phyloP scores from a whole-genome alignment of 2,113 vertebrate genomes.

The Heloderma charlesbogerti region DNA sequence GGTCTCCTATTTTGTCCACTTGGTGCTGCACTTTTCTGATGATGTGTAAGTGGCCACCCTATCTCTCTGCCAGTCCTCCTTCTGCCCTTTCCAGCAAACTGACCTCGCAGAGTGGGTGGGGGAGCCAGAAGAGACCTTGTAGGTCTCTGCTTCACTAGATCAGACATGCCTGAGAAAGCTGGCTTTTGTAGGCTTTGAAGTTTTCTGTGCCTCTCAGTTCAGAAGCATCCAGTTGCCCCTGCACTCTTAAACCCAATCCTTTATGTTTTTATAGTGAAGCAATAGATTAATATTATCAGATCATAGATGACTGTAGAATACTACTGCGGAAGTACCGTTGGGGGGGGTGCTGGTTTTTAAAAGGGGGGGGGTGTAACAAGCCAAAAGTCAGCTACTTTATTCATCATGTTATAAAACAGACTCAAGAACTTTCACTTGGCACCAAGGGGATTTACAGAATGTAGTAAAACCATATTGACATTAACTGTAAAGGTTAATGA shows the following conservation, averaged over 20 bases:
- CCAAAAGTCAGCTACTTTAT: neutral
- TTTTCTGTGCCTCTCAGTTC: neutral
- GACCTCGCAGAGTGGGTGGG: neutral
- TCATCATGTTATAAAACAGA: slow-evolving; percentile 14
- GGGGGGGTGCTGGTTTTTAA: neutral
- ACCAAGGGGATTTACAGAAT: slow-evolving; percentile 34
- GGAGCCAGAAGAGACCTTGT: neutral
- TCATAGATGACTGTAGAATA: neutral
- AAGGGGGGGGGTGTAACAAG: neutral
- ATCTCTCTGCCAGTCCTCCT: neutral
- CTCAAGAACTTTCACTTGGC: slow-evolving; percentile 44
- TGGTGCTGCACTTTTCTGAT: too few species aligned
- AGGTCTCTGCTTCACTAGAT: neutral
- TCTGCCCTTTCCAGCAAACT: neutral
- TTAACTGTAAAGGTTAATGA: slow-evolving; percentile 59
- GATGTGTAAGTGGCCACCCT: too few species aligned
- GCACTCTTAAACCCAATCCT: neutral
- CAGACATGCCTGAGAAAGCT: neutral
- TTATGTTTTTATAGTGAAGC: neutral
- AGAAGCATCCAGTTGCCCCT: neutral
- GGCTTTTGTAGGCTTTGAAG: neutral
- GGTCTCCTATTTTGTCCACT: too few species aligned
- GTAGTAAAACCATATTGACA: slow-evolving; percentile 43
- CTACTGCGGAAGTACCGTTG: neutral
- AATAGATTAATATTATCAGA: neutral